Conservation (phyloP, 1,140 invertebrate species). For the Heliothis virescens region DNA sequence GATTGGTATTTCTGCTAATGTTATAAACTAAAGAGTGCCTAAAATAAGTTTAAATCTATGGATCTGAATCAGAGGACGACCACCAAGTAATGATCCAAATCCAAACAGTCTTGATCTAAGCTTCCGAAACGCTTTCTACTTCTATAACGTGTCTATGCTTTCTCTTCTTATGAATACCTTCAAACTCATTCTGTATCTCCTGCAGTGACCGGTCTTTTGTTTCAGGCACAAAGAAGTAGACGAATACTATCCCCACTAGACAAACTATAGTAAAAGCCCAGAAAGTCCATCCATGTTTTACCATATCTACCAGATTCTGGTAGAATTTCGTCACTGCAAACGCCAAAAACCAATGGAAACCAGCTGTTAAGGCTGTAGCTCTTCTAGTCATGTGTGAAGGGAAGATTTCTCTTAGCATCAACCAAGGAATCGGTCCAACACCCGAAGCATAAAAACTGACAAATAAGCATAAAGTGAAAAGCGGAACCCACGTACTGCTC, state of each 20-base stretch:
- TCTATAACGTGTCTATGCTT: constrained; percentile 82
- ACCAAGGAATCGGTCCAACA: constrained; percentile 89
- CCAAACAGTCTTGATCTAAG: constrained; percentile 52
- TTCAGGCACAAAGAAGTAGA: constrained; percentile 91
- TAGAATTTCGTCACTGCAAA: constrained; percentile 90
- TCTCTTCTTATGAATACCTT: constrained; percentile 79
- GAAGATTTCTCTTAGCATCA: constrained; percentile 89
- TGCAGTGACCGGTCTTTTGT: constrained; percentile 92
- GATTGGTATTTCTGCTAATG: not conserved
- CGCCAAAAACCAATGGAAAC: constrained; percentile 90
- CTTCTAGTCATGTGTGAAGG: constrained; percentile 89
- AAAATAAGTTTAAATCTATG: constrained; percentile 10
- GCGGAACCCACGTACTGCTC: constrained; percentile 76
- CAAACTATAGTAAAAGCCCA: constrained; percentile 90
- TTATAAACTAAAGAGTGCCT: not conserved
- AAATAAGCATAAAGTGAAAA: constrained; percentile 77
- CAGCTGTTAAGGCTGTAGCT: constrained; percentile 88
- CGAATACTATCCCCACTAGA: constrained; percentile 88
- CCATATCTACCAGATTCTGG: constrained; percentile 84
- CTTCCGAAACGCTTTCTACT: constrained; percentile 76
- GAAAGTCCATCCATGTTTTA: constrained; percentile 88
- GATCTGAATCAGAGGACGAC: not conserved
- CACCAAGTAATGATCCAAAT: constrained; percentile 44
- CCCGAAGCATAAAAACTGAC: constrained; percentile 82
- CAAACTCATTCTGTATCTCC: constrained; percentile 90